Percentiles rank a stretch among this genome's conserved stretches.
These are phyloP conservation scores for Hyposmocoma kahamanoa DNA, from an alignment of 1,140 invertebrate genomes.

Conservation along the genomic window DNA sequence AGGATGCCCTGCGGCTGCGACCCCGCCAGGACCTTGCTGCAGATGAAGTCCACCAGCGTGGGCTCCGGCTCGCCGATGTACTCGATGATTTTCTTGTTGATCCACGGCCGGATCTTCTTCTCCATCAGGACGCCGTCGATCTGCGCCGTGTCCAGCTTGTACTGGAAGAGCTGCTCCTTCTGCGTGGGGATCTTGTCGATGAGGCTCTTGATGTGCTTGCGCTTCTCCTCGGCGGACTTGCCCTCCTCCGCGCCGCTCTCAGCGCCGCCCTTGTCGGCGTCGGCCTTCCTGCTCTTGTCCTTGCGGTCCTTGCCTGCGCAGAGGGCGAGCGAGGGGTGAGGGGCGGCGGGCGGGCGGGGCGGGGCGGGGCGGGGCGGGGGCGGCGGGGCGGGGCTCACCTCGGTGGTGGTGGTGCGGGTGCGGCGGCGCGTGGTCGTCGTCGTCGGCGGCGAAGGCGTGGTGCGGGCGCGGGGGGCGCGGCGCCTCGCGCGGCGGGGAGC, in stretches of 20 bases:
- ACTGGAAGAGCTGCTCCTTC: constrained; percentile 96
- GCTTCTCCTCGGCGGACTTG: constrained; percentile 93
- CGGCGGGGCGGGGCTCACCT: background rate
- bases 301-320: constrained; percentile 2
- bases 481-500: constrained; percentile 1
- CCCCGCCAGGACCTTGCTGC: constrained; percentile 95
- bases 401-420: constrained; percentile 6
- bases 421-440: constrained; percentile 34
- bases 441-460: constrained; percentile 45
- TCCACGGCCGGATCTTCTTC: constrained; percentile 97
- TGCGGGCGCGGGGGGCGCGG: constrained; percentile 35
- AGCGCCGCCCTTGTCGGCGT: constrained; percentile 86
- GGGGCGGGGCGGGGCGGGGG: background rate
- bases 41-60: constrained; percentile 99
- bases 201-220: constrained; percentile 95
- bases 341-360: background rate
- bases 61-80: constrained; percentile 99
- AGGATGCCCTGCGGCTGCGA: constrained; percentile 95
- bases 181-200: constrained; percentile 99
- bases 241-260: constrained; percentile 29
- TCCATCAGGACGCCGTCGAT: constrained; percentile 89
- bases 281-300: constrained; percentile 55
- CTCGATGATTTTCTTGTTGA: constrained; percentile 99
- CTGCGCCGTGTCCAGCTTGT: constrained; percentile 92
- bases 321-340: background rate